These are phyloP conservation scores for Gobius niger DNA, from an alignment of 2,113 vertebrate species.

Conservation along the genomic window DNA sequence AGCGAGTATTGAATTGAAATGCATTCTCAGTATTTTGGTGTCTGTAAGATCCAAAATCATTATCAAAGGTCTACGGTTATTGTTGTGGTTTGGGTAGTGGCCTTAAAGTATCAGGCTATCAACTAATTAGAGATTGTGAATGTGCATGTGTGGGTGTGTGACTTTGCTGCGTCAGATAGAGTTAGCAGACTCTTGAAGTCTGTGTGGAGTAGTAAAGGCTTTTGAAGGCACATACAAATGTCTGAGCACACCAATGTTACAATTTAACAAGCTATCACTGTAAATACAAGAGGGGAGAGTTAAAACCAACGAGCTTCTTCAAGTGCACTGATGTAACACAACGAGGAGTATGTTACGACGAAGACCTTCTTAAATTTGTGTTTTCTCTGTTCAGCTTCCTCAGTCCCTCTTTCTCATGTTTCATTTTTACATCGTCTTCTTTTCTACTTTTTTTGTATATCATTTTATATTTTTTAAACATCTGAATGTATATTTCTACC, in stretches of 20 bases:
- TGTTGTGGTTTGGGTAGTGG: slow-evolving; percentile 81
- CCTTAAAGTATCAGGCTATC: slow-evolving; percentile 95
- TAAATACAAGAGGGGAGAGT: slow-evolving; percentile 55
- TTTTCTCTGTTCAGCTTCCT: slow-evolving; percentile 24
- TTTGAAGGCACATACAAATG: slow-evolving; percentile 44
- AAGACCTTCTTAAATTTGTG: slow-evolving; percentile 27
- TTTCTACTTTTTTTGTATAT: slow-evolving; percentile 77
- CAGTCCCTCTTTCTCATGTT: slow-evolving; percentile 21
- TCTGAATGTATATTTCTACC: slow-evolving; percentile 93
- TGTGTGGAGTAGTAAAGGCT: slow-evolving; percentile 31
- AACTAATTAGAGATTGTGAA: slow-evolving; percentile 77
- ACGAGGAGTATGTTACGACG: slow-evolving; percentile 42
- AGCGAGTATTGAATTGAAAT: slow-evolving; percentile 28
- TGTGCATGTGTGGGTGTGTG: slow-evolving; percentile 31
- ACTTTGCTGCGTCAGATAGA: slow-evolving; percentile 14
- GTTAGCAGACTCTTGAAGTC: slow-evolving; percentile 13
- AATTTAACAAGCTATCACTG: slow-evolving; percentile 40
- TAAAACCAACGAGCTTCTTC: slow-evolving; percentile 51
- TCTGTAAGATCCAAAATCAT: slow-evolving; percentile 32
- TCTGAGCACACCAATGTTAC: slow-evolving; percentile 36
- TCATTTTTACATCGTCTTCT: slow-evolving; percentile 32
- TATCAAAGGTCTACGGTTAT: slow-evolving; percentile 44
- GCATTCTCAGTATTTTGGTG: slow-evolving; percentile 26
- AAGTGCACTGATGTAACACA: slow-evolving; percentile 57
- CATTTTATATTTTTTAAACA: slow-evolving; percentile 69